phyloP scores from a whole-genome alignment of 2,113 vertebrate genomes.

The Caloenas nicobarica region DNA sequence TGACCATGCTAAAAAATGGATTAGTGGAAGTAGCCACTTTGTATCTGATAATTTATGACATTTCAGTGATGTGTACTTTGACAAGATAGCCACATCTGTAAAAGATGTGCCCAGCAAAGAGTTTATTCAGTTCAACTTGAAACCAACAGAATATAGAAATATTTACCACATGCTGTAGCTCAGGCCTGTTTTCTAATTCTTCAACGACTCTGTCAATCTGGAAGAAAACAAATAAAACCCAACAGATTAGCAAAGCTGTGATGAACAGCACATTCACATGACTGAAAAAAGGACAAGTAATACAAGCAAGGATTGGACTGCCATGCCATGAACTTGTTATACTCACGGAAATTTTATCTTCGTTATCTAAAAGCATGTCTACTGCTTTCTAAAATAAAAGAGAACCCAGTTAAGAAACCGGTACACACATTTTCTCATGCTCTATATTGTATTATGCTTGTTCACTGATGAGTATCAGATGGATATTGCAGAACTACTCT shows the following conservation, averaged over 20 bases:
- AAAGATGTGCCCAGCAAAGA: neutral
- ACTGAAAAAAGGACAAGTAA: neutral
- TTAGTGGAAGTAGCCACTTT: neutral
- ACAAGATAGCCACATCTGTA: neutral
- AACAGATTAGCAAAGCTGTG: neutral
- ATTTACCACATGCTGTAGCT: conserved; percentile 91
- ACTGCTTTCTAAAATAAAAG: conserved; percentile 90
- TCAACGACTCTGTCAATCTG: conserved; percentile 94
- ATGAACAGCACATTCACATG: neutral
- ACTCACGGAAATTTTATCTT: conserved; percentile 98
- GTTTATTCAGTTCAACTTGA: neutral
- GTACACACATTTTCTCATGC: neutral
- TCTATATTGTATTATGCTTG: neutral
- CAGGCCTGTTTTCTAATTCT: conserved; percentile 89
- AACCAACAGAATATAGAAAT: neutral
- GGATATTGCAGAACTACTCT: neutral
- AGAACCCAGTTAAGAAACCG: neutral
- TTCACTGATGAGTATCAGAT: neutral
- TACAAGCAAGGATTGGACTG: neutral
- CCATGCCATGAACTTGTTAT: neutral
- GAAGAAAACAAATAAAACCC: conserved; percentile 5
- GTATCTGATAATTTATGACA: neutral
- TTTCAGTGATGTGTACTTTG: neutral
- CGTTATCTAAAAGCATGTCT: conserved; percentile 99
- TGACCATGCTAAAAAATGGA: neutral